Evolutionary conservation across 2,888 invertebrate genomes (phyloP), one percentile per base, ranked within the genome.

Genomic region (Ichneumon xanthorius): DNA sequence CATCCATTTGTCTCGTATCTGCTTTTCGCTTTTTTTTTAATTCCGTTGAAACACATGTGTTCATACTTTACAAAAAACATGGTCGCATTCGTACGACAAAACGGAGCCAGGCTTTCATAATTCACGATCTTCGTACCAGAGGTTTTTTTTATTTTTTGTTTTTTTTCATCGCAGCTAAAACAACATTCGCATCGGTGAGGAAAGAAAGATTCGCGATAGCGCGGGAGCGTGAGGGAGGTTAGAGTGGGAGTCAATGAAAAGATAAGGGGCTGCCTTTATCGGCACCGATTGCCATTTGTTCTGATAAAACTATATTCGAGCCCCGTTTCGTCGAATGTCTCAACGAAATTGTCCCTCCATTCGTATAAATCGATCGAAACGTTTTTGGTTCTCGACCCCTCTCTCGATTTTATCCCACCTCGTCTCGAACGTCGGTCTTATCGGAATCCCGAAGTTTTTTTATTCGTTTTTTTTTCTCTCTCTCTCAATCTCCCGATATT

Each of bases 211-310:
- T 45, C 40, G 61, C 61, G 40, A 70, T 30, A 76, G 30, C 37
- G 65, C 19, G 16, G 30, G 82, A 82, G 63, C 61, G 63, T 76
- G 58, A 71, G 71, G 68, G 33, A 19, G 48, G 45, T 11, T 4
- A n/a, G 16, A 33, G 30, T 30, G 6, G 30, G 68, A 82, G 82
- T 88, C 82, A 87, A 86, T 84, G 84, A 85, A 86, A 75, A 87
- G 86, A 87, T 87, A 86, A 87, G 87, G 72, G 70, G 78, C 81
- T 82, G 80, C 81, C 70, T 73, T 78, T 73, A 72, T 37, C 26
- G 82, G 80, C 82, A 85, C 77, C 84, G 85, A 87, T 87, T 83
- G 83, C 83, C 85, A 87, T 87, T 87, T 86, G 80, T 85, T 67
- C 83, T 81, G 85, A 85, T 87, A 87, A 84, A 84, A 81, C 79